Conservation (phyloP, 2,113 vertebrate species). For the Poecile atricapillus region DNA sequence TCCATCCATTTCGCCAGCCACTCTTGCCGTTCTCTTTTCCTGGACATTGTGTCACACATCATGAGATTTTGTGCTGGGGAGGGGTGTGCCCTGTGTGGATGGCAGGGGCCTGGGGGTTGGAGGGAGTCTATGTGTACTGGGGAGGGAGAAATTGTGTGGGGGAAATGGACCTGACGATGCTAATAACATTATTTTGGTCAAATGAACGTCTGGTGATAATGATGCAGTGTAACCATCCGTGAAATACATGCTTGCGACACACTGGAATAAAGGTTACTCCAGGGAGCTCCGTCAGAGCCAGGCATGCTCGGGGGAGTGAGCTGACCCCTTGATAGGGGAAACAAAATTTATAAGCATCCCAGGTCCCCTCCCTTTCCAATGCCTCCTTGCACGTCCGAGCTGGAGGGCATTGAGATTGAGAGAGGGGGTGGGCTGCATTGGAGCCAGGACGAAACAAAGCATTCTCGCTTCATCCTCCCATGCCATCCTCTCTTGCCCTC, state of each 20-base stretch:
- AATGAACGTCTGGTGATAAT: slow-evolving; percentile 76
- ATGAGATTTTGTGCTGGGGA: slow-evolving; percentile 62
- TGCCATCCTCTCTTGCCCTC: slow-evolving; percentile 36
- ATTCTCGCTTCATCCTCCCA: not conserved
- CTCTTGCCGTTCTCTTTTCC: slow-evolving; percentile 41
- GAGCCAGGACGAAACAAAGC: slow-evolving; percentile 44
- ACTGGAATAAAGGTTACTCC: slow-evolving; percentile 67
- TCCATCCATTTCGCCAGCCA: slow-evolving; percentile 41
- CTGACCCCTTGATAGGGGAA: slow-evolving; percentile 39
- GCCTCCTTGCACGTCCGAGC: slow-evolving; percentile 47
- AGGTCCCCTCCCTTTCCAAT: not conserved
- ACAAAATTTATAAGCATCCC: slow-evolving; percentile 33
- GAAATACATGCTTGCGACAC: slow-evolving; percentile 76
- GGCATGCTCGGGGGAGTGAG: slow-evolving; percentile 60
- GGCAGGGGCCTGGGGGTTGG: not conserved
- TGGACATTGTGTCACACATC: slow-evolving; percentile 63
- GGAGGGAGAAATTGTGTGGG: not conserved
- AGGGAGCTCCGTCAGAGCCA: slow-evolving; percentile 50
- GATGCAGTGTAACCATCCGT: slow-evolving; percentile 81
- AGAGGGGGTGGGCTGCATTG: slow-evolving; percentile 21
- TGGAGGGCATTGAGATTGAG: slow-evolving; percentile 64
- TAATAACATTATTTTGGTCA: slow-evolving; percentile 73
- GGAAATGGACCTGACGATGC: slow-evolving; percentile 54
- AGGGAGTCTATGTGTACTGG: not conserved
- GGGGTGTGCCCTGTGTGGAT: slow-evolving; percentile 16